Conservation (phyloP, 2,797 vertebrate genomes). For the Rhinogobio ventralis region DNA sequence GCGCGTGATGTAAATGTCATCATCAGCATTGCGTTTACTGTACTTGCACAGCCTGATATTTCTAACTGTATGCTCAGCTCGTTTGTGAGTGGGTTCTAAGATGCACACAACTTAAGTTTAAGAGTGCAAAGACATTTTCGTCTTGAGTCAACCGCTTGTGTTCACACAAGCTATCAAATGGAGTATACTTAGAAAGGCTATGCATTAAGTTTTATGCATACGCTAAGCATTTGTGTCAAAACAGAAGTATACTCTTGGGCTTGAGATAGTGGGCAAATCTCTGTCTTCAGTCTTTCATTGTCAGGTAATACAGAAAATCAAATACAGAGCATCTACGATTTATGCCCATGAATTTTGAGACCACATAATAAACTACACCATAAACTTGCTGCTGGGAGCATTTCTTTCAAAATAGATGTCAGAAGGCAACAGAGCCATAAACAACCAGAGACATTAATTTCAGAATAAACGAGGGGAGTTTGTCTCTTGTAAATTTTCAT, state of each 20-base stretch:
- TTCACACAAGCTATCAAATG: background rate
- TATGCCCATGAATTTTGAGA: conserved; percentile 55
- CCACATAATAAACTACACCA: conserved; percentile 55
- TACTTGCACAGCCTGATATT: background rate
- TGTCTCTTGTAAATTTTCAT: conserved; percentile 67
- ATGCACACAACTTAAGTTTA: background rate
- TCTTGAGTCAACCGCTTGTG: background rate
- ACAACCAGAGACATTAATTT: conserved; percentile 63
- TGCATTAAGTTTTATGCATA: background rate
- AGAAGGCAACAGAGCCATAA: conserved; percentile 49
- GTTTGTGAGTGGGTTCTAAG: background rate
- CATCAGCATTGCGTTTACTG: background rate
- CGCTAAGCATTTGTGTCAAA: background rate
- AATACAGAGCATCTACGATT: conserved; percentile 36
- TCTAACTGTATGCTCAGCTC: background rate
- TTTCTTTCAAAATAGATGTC: conserved; percentile 56
- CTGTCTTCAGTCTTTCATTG: conserved; percentile 2
- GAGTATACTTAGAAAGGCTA: background rate
- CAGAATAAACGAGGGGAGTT: conserved; percentile 65
- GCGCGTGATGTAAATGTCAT: background rate
- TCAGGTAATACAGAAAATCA: conserved; percentile 3
- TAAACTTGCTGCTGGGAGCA: conserved; percentile 51
- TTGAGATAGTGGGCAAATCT: background rate
- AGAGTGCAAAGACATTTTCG: background rate
- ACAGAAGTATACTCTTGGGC: background rate